Evolutionary conservation across 2,113 vertebrate genomes (phyloP), one percentile per base, ranked within the genome.

Genomic region (Hepsetus odoe): DNA sequence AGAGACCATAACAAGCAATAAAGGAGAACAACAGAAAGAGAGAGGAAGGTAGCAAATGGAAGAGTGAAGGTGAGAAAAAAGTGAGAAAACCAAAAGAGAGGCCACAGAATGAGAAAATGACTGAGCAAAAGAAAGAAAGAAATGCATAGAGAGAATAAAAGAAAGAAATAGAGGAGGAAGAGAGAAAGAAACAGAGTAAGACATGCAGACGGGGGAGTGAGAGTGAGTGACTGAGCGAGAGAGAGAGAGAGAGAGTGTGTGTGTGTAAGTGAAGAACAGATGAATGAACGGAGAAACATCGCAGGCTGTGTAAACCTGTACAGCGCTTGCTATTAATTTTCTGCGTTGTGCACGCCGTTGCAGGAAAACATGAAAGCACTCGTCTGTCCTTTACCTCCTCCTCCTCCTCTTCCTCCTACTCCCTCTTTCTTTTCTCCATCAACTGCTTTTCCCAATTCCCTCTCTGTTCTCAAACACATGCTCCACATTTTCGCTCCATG

Each of bases 281-380:
- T 30, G 68, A 38, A 42, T 42, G 49, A 35, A 33, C 40, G 62
- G 22, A 69, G 49, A 70, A 22, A 1, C 40, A 2, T 9, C 20
- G 66, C 14, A 11, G 16, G 62, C 44, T 61, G 68, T 32, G 42
- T 46, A 55, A 80, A 59, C 8, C 68, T 46, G 49, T 38, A 75
- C 72, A 65, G 79, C 46, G 44, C 56, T 76, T 82, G 59, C 72
- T 83, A 79, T 84, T 78, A 76, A 86, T 86, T 79, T 81, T 38
- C 65, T 74, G 56, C 42, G 38, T 79, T 79, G 79, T 71, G 51
- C 72, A 79, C 64, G 44, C 64, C 18, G 40, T 77, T 76, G 42
- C 49, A 20, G 79, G 59, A 20, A 28, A 73, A 85, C 75, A 84
- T 79, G 74, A 84, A 82, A 72, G 40, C 74, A 59, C 30, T 56